phyloP scores from a whole-genome alignment of 37 sponge, comb jelly and placozoan genomes.

The Aphrocallistes beatrix region DNA sequence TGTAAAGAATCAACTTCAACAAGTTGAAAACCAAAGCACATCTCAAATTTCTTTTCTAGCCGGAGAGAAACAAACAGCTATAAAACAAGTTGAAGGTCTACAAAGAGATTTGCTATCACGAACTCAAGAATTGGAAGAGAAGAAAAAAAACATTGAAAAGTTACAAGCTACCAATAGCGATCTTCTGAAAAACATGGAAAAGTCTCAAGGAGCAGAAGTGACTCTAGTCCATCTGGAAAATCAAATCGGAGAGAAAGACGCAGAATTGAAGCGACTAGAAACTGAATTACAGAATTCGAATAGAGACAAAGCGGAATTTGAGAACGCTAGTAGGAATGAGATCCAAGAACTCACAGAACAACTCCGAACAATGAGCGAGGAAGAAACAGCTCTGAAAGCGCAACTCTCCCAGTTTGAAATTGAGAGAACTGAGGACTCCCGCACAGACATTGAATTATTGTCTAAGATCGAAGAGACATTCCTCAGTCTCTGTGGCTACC shows the following conservation, averaged over 20 bases:
- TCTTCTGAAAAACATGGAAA: background rate
- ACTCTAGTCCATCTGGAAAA: background rate
- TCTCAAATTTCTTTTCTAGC: background rate
- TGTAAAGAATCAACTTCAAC: background rate
- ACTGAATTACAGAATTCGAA: background rate
- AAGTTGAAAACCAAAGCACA: no score
- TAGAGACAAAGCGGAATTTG: background rate
- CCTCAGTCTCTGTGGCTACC: background rate
- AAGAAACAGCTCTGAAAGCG: background rate
- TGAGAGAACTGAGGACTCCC: background rate
- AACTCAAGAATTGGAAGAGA: background rate
- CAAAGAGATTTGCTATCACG: background rate
- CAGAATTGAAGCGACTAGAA: background rate
- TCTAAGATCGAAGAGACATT: background rate
- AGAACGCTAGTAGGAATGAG: background rate
- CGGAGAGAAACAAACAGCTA: no score
- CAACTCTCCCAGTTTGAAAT: background rate
- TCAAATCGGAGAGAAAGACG: background rate
- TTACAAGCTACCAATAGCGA: background rate
- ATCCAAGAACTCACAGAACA: background rate
- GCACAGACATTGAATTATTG: background rate
- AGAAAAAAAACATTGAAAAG: background rate
- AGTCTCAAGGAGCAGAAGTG: background rate
- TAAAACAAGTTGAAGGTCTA: background rate
- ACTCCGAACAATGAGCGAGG: background rate